A percentile compares a stretch with the other conserved stretches of the same genome.
These are phyloP conservation scores for Lepidocyrtinus sp. DNA, from an alignment of 2,888 invertebrate species.

Conservation along the genomic window DNA sequence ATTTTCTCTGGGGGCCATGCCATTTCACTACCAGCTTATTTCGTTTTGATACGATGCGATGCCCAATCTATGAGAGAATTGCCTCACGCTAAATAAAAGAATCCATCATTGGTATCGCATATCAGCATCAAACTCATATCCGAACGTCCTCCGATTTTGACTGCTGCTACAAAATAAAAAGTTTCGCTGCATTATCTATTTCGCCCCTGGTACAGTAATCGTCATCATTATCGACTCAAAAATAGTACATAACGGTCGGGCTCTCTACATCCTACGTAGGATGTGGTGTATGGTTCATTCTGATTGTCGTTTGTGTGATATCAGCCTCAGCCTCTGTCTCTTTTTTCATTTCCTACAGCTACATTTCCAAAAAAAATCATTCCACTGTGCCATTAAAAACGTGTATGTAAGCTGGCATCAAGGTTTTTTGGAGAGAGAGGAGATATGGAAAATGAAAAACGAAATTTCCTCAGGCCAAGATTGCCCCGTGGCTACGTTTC, in stretches of 20 bases:
- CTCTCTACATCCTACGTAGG: no score
- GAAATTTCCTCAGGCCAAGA: background rate
- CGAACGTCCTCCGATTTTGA: background rate
- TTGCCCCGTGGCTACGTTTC: background rate
- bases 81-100: background rate
- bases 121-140: constrained; percentile 35
- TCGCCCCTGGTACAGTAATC: constrained; percentile 21
- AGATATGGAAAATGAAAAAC: background rate
- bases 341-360: background rate
- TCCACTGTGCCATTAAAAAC: background rate
- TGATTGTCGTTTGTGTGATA: background rate
- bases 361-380: background rate
- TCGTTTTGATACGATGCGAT: background rate
- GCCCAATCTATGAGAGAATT: background rate
- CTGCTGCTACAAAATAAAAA: background rate
- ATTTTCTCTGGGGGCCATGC: background rate
- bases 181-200: background rate
- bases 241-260: no score
- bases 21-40: background rate
- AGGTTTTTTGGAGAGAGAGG: background rate
- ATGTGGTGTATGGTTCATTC: no score
- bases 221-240: constrained; percentile 15
- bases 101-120: constrained; percentile 39
- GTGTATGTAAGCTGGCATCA: background rate
- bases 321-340: background rate